Evolutionary conservation across 2,797 vertebrate genomes (phyloP).

Genomic region (Oryzias dopingdopingensis): DNA sequence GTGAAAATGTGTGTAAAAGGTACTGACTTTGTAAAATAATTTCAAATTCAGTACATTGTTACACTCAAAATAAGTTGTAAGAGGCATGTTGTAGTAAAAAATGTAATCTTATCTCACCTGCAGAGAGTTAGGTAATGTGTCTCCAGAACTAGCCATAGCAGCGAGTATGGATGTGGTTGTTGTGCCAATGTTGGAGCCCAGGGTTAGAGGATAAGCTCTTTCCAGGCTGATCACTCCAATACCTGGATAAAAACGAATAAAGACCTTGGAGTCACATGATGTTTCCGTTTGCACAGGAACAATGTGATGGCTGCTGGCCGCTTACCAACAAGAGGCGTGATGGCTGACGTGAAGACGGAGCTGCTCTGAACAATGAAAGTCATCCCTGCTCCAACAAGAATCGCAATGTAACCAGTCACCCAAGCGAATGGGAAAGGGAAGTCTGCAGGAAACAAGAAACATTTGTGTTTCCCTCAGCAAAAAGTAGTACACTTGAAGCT

Average conservation of each 20-base stretch:
- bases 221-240: slow-evolving; percentile 94
- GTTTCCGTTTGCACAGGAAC: not conserved
- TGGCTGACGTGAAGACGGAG: slow-evolving; percentile 96
- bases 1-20: too few relatives aligned
- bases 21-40: too few relatives aligned
- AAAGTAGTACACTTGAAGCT: not conserved
- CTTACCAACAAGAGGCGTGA: slow-evolving; percentile 96
- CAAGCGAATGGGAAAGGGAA: slow-evolving; percentile 94
- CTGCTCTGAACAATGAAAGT: slow-evolving; percentile 98
- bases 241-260: slow-evolving; percentile 65
- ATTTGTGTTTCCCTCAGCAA: slow-evolving; percentile 2
- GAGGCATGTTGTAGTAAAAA: not conserved
- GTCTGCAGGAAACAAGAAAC: slow-evolving; percentile 74
- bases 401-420: slow-evolving; percentile 93
- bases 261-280: not conserved
- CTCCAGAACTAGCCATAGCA: slow-evolving; percentile 89
- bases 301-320: not conserved
- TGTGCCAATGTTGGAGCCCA: slow-evolving; percentile 95
- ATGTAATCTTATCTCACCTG: slow-evolving; percentile 76
- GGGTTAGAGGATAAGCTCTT: slow-evolving; percentile 90
- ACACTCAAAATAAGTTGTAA: too few relatives aligned
- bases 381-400: slow-evolving; percentile 93
- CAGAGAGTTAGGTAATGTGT: slow-evolving; percentile 80
- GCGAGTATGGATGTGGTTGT: slow-evolving; percentile 95
- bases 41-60: too few relatives aligned